A percentile compares a stretch with the other conserved stretches of the same genome.
Evolutionary conservation across 2,113 vertebrate species (phyloP).

Genomic region (Chaetodon auriga): DNA sequence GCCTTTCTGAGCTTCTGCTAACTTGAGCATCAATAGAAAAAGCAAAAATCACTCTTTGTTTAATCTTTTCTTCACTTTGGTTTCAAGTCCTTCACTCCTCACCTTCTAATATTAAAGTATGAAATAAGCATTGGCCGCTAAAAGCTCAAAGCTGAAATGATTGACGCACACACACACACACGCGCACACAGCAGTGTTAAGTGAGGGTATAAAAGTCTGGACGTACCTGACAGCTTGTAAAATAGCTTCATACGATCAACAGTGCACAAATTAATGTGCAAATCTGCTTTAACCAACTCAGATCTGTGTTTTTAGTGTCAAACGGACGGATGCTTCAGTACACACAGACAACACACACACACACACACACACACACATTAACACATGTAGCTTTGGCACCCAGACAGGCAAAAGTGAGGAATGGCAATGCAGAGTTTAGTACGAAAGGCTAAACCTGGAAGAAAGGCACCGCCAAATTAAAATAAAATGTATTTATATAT

Average conservation of each 20-base stretch:
- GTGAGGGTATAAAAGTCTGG: constrained; percentile 28
- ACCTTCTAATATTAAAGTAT: not conserved
- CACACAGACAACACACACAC: constrained; percentile 16
- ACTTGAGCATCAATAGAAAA: not conserved
- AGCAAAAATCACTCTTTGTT: not conserved
- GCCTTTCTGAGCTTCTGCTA: not conserved
- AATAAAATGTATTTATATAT: constrained; percentile 26
- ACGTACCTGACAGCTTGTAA: constrained; percentile 34
- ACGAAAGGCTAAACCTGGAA: constrained; percentile 42
- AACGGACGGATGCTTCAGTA: constrained; percentile 37
- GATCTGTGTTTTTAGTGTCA: constrained; percentile 15
- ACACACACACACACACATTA: constrained; percentile 8
- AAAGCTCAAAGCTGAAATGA: not conserved
- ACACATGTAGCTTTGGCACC: constrained; percentile 66
- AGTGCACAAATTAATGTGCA: constrained; percentile 41
- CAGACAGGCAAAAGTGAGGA: constrained; percentile 36
- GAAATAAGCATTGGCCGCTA: not conserved
- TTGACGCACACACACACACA: not conserved
- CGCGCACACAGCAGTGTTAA: not conserved
- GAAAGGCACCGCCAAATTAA: constrained; percentile 57
- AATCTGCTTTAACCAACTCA: constrained; percentile 38
- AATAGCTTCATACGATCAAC: constrained; percentile 26
- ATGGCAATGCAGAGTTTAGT: constrained; percentile 49
- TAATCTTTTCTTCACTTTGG: not conserved
- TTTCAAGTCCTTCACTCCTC: not conserved